Conservation (phyloP, 2,113 vertebrate genomes). For the Phocoena phocoena region DNA sequence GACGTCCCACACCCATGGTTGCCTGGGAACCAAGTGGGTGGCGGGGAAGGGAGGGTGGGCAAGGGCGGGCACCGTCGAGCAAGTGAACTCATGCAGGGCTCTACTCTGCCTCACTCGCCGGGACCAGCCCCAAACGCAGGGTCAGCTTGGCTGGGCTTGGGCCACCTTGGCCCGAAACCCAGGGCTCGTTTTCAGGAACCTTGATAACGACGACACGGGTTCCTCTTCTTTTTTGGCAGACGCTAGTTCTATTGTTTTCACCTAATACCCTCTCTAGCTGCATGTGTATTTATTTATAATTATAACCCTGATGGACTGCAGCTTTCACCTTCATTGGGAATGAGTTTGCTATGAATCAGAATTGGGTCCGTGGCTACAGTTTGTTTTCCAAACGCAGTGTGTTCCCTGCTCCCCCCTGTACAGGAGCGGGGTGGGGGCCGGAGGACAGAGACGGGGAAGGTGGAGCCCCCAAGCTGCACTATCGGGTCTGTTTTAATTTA, state of each 20-base stretch:
- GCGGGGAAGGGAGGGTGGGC: too few relatives aligned
- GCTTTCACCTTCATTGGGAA: conserved; percentile 61
- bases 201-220: not conserved
- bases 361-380: not conserved
- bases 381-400: not conserved
- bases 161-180: conserved; percentile 27
- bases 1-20: not conserved
- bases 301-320: conserved; percentile 67
- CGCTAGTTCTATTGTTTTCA: conserved; percentile 59
- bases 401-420: not conserved
- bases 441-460: conserved; percentile 15
- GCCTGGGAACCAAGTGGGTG: not conserved
- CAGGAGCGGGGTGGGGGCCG: not conserved
- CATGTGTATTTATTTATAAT: conserved; percentile 79
- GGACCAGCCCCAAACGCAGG: not conserved
- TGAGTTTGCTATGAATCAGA: conserved; percentile 45
- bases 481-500: conserved; percentile 83
- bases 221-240: conserved; percentile 24
- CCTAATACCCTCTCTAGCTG: conserved; percentile 76
- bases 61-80: not conserved
- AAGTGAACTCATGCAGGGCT: not conserved
- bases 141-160: not conserved
- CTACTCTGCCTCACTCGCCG: not conserved
- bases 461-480: conserved; percentile 65
- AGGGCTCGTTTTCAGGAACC: conserved; percentile 60